Evolutionary conservation across 2,797 vertebrate species (phyloP), one percentile per base, ranked within the genome.

Genomic region (Trematomus bernacchii): DNA sequence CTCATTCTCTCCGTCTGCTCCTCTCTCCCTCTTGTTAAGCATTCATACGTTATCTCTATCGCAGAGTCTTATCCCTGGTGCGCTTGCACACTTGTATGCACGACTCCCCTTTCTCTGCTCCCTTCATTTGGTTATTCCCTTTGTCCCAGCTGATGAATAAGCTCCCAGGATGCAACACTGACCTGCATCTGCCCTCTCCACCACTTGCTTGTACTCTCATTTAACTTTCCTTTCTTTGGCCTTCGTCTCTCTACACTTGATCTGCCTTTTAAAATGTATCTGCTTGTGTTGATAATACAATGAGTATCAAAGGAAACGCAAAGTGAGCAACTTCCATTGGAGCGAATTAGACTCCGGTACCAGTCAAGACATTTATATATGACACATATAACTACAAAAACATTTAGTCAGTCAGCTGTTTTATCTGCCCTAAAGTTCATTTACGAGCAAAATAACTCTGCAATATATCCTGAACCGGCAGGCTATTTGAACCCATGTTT

Each of bases 141-240:
- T 72, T 30, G 55, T 86, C 74, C 74, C 58, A 42, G 63, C 66
- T 84, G 69, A 72, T 85, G 67, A 82, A 83, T 69, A 53, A 62
- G 30, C 58, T 85, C 76, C 64, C 52, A 11, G 0, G 64, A 72
- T 64, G 48, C 84, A 79, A 21, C 46, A 5, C 18, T 62, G 72
- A 80, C 76, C 86, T 76, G 71, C 66, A 76, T 83, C 43, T 83
- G 52, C 52, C 69, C 65, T 72, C 50, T 40, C 54, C 42, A 52
- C 33, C 27, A 30, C 27, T 53, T 21, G 76, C 27, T 14, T 19
- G 5, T 30, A 18, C 53, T 46, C n/a, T 16, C 12, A 66, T 23
- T 58, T 43, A 10, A 55, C 23, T 15, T 61, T 21, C 46, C 46
- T 50, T 48, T 30, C 2, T 33, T 42, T 16, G 23, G 14, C 43